phyloP scores from a whole-genome alignment of 2,113 vertebrate genomes.

The Corythaixoides concolor region DNA sequence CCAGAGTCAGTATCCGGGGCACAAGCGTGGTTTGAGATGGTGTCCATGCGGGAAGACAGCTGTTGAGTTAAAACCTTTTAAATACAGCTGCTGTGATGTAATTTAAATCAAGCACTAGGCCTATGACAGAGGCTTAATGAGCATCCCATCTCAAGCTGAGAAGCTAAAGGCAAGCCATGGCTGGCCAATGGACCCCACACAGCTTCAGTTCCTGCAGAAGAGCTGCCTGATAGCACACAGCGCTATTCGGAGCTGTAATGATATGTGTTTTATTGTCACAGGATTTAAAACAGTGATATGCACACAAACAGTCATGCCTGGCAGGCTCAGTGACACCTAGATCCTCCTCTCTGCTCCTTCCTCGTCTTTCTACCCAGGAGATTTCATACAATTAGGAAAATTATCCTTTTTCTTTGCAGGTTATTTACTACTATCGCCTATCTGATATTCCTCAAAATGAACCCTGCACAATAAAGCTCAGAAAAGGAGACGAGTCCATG shows the following conservation, averaged over 20 bases:
- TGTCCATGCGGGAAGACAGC: background rate
- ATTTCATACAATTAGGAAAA: background rate
- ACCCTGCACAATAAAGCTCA: background rate
- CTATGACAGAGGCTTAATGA: background rate
- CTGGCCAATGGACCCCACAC: background rate
- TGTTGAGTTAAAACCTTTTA: constrained; percentile 38
- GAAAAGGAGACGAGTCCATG: background rate
- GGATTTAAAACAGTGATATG: background rate
- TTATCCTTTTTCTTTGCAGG: background rate
- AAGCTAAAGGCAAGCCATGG: background rate
- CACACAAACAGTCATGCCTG: background rate
- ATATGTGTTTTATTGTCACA: background rate
- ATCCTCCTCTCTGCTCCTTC: background rate
- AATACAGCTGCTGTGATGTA: background rate
- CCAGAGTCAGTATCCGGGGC: background rate
- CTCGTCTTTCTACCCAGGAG: background rate
- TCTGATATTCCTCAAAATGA: background rate
- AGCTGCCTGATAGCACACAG: background rate
- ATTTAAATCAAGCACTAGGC: background rate
- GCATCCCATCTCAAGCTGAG: constrained; percentile 16
- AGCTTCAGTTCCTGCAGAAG: background rate
- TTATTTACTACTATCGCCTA: background rate
- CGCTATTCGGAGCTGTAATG: background rate
- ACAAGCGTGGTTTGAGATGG: background rate
- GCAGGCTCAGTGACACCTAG: background rate